A percentile compares a stretch with the other conserved stretches of the same genome.
These are phyloP conservation scores for Acleris emargana DNA, from an alignment of 2,888 invertebrate genomes.

Conservation along the genomic window DNA sequence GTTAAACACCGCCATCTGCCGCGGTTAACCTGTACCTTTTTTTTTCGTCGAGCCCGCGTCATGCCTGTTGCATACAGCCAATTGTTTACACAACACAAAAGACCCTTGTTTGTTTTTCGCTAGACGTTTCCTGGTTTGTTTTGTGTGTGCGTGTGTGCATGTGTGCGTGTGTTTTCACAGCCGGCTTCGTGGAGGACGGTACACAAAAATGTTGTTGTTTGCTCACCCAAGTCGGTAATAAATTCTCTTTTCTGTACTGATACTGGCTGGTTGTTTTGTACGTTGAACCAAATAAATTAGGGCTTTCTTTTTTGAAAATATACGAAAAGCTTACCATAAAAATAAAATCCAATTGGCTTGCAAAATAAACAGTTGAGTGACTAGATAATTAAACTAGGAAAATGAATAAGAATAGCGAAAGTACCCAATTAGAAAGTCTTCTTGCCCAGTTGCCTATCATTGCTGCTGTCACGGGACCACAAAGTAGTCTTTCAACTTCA, in stretches of 20 bases:
- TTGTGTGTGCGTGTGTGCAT: slow-evolving; percentile 68
- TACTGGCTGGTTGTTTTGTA: slow-evolving; percentile 16
- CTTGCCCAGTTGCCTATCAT: too few species aligned
- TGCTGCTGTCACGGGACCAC: too few species aligned
- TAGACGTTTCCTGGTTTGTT: slow-evolving; percentile 84
- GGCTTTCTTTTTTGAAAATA: not conserved
- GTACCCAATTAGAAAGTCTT: too few species aligned
- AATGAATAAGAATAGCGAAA: too few species aligned
- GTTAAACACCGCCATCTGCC: slow-evolving; percentile 59
- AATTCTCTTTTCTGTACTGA: slow-evolving; percentile 56
- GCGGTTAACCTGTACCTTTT: slow-evolving; percentile 64
- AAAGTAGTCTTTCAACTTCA: too few species aligned
- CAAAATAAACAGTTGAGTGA: not conserved
- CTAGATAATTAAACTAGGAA: too few species aligned
- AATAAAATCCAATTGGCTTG: not conserved
- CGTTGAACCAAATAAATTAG: slow-evolving; percentile 6
- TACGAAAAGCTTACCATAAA: not conserved
- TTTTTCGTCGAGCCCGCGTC: slow-evolving; percentile 66
- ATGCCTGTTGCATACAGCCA: slow-evolving; percentile 81
- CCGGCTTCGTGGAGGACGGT: slow-evolving; percentile 71
- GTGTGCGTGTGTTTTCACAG: slow-evolving; percentile 77
- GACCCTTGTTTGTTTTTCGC: slow-evolving; percentile 84
- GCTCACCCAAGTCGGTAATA: slow-evolving; percentile 69
- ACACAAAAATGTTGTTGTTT: slow-evolving; percentile 80
- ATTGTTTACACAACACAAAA: slow-evolving; percentile 84